Percentiles rank a stretch among this genome's conserved stretches.
Conservation (phyloP, 1,140 invertebrate species). For the Leptoteleia sp. region DNA sequence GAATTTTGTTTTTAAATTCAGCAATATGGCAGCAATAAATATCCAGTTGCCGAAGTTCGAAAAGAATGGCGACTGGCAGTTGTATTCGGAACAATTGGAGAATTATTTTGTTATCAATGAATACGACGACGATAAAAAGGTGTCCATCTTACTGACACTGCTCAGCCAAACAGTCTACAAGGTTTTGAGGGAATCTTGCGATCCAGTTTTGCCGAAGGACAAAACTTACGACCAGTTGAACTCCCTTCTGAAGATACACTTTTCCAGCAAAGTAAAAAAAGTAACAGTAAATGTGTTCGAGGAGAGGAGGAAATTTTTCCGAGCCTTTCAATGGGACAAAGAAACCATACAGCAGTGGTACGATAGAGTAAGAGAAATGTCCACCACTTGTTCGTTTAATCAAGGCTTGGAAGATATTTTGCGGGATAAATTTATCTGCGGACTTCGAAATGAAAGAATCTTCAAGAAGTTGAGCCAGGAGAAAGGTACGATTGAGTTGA, state of each 20-base stretch:
- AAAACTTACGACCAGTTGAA: slow-evolving; percentile 22
- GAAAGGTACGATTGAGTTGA: slow-evolving; percentile 2
- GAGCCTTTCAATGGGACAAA: slow-evolving; percentile 12
- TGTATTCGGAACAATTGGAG: slow-evolving; percentile 30
- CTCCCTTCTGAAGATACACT: slow-evolving; percentile 14
- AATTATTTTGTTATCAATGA: slow-evolving; percentile 30
- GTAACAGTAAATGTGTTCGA: neutral
- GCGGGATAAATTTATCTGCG: slow-evolving; percentile 21
- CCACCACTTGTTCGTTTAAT: slow-evolving; percentile 21
- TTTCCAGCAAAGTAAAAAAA: slow-evolving; percentile 2
- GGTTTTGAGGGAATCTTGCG: slow-evolving; percentile 2
- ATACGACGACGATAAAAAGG: slow-evolving; percentile 13
- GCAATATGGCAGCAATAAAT: slow-evolving; percentile 12
- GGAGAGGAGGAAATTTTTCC: slow-evolving; percentile 33
- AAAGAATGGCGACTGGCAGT: slow-evolving; percentile 16
- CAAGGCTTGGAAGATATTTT: slow-evolving; percentile 11
- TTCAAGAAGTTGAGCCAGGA: slow-evolving; percentile 13
- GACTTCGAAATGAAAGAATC: slow-evolving; percentile 7
- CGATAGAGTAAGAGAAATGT: slow-evolving; percentile 16
- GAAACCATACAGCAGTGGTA: slow-evolving; percentile 36
- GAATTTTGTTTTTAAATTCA: neutral
- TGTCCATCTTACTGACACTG: slow-evolving; percentile 7
- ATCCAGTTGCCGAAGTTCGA: slow-evolving; percentile 20
- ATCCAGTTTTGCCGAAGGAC: slow-evolving; percentile 25
- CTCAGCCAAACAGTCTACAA: slow-evolving; percentile 16